phyloP scores from a whole-genome alignment of 2,113 vertebrate species.

The Puntigrus tetrazona region DNA sequence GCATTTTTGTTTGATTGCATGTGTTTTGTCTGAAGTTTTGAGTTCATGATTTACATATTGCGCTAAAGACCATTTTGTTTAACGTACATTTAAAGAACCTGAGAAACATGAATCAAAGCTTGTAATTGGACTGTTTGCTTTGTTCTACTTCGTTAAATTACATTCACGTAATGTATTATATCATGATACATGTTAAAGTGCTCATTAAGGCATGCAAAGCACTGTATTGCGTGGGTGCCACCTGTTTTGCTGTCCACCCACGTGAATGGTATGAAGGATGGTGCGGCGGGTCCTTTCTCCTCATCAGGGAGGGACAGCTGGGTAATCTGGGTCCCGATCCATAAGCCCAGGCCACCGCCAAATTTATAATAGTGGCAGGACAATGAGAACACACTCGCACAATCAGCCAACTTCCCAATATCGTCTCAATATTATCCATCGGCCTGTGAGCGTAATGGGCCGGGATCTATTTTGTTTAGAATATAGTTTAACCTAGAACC shows the following conservation, averaged over 20 bases:
- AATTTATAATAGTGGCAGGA: slow-evolving; percentile 85
- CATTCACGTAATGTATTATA: slow-evolving; percentile 30
- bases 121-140: slow-evolving; percentile 23
- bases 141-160: background rate
- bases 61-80: background rate
- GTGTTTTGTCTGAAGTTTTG: background rate
- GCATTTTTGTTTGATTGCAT: background rate
- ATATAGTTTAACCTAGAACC: slow-evolving; percentile 22
- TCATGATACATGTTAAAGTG: slow-evolving; percentile 39
- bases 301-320: slow-evolving; percentile 77
- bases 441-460: slow-evolving; percentile 44
- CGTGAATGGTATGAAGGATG: slow-evolving; percentile 73
- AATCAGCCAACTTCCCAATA: slow-evolving; percentile 75
- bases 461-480: slow-evolving; percentile 40
- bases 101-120: background rate
- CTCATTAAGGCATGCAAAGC: slow-evolving; percentile 49
- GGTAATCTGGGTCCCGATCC: slow-evolving; percentile 77
- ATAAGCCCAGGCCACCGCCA: slow-evolving; percentile 75
- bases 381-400: slow-evolving; percentile 75
- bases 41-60: background rate
- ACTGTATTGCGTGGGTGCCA: slow-evolving; percentile 57
- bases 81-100: background rate
- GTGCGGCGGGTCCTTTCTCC: slow-evolving; percentile 58
- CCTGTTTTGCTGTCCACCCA: slow-evolving; percentile 76
- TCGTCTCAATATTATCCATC: slow-evolving; percentile 70